Percentiles rank a stretch among this genome's conserved stretches.
Conservation (phyloP, 2,888 invertebrate genomes). For the Mythimna lalbum region DNA sequence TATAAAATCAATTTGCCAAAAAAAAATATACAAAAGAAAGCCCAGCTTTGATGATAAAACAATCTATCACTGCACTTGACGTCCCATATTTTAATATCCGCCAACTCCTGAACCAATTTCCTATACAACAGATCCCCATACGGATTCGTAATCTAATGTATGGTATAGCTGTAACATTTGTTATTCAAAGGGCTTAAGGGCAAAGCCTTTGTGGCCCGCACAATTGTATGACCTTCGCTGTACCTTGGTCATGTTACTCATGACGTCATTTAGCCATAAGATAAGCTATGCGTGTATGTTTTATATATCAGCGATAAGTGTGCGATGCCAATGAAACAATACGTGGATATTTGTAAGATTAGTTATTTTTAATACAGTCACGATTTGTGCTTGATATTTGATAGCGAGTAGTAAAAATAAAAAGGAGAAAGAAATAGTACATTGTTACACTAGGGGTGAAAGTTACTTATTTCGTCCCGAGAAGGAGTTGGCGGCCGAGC, state of each 20-base stretch:
- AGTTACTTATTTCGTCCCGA: no score
- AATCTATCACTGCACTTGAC: constrained; percentile 1
- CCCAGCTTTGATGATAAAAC: background rate
- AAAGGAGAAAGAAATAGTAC: background rate
- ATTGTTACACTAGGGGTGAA: no score
- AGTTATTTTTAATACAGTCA: constrained; percentile 24
- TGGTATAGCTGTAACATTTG: constrained; percentile 27
- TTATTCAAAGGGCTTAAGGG: constrained; percentile 46
- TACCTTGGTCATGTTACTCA: constrained; percentile 42
- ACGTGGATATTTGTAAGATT: constrained; percentile 45
- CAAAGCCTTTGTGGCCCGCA: constrained; percentile 44
- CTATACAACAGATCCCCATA: constrained; percentile 12
- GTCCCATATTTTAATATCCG: constrained; percentile 36
- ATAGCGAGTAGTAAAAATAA: background rate
- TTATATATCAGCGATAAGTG: constrained; percentile 48
- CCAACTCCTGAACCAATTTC: constrained; percentile 47
- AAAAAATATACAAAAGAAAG: background rate
- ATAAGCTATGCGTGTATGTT: constrained; percentile 40
- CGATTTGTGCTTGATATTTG: constrained; percentile 10
- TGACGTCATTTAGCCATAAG: constrained; percentile 52
- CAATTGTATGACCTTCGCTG: constrained; percentile 58
- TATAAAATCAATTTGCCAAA: background rate
- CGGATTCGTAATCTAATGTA: constrained; percentile 30
- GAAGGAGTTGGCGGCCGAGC: no score
- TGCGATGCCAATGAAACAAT: constrained; percentile 42